Base-by-base conservation (phyloP, 2,113 vertebrate species). In the Petrocephalus zakoni region DNA sequence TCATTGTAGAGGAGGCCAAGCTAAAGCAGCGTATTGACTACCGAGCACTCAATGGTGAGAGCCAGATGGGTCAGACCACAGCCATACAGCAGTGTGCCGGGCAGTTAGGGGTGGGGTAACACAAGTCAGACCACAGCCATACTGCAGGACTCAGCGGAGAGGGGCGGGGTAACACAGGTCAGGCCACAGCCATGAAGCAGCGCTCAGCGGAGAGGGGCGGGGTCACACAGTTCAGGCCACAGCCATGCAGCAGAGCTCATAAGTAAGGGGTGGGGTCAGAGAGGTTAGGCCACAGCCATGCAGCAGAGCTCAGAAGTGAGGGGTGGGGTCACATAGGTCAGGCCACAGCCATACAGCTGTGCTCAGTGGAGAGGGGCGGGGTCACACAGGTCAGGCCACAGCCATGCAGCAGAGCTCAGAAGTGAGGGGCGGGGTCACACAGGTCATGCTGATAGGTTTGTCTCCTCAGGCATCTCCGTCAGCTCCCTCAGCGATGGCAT, bases 11-110 rank as follows among this genome's bases (percentile, higher is more conserved):
- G 89, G 96, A 97, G 1, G 95, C 97, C 94, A 99, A 97, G 93
- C 92, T 99, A 92, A 99, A 99, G 89, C 98, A 99, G 90, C 96
- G 94, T 47, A 97, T 99, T 0, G 96, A 99, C 91, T 98, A 99
- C 0, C 0, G 91, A 87, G 94, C 96, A 21, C 95, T 99, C 90
- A 97, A 96, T 22, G 97, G 98, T 99, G 37, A 91, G 42, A 3
- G 42, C 1, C 42, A 42, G 3, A 42, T 42, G 42, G 29, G 42
- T n/a, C 29, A 21, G 5, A n/a, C 5, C 58, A 64, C 58, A 64
- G 22, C 0, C 58, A 64, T 2, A 10, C 22, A n/a, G 56, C 56
- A n/a, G 56, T 10, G 1, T 42, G 22, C 8, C 99, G 90, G 97
- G 96, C 25, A 97, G 98, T 99, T 34, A 91, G 90, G 49, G 49